Conservation (phyloP, 2,113 vertebrate species). For the Gymnobelideus leadbeateri region DNA sequence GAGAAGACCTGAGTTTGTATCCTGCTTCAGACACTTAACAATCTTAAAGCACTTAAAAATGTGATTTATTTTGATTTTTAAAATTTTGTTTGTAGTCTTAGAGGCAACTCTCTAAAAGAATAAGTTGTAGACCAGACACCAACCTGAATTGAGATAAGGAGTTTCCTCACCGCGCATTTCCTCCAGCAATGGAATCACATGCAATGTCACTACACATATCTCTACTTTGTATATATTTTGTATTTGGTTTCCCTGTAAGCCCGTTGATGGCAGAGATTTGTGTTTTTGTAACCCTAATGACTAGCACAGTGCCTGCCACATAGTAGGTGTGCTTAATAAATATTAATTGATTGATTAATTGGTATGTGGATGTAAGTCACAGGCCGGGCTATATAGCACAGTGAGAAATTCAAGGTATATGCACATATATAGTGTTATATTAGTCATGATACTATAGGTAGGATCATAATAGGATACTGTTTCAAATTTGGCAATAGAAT, state of each 20-base stretch:
- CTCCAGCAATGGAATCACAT: not conserved
- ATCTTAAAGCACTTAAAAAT: not conserved
- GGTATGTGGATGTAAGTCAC: not conserved
- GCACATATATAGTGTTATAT: too few relatives aligned
- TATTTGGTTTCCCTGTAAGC: not conserved
- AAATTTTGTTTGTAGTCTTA: not conserved
- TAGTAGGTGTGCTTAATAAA: not conserved
- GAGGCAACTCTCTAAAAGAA: not conserved
- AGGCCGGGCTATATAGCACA: not conserved
- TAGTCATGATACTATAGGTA: not conserved
- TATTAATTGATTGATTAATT: not conserved
- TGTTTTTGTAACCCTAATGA: not conserved
- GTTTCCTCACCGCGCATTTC: not conserved
- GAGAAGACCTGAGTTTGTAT: not conserved
- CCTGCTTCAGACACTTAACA: not conserved
- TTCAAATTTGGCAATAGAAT: not conserved
- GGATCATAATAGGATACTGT: not conserved
- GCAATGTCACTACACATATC: not conserved
- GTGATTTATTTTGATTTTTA: not conserved
- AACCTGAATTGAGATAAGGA: not conserved
- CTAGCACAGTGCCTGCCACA: not conserved
- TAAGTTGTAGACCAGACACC: not conserved
- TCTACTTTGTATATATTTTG: not conserved
- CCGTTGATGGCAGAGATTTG: not conserved
- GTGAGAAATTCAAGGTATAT: not conserved